phyloP scores from a whole-genome alignment of 2,797 vertebrate species.

The Karalla daura region DNA sequence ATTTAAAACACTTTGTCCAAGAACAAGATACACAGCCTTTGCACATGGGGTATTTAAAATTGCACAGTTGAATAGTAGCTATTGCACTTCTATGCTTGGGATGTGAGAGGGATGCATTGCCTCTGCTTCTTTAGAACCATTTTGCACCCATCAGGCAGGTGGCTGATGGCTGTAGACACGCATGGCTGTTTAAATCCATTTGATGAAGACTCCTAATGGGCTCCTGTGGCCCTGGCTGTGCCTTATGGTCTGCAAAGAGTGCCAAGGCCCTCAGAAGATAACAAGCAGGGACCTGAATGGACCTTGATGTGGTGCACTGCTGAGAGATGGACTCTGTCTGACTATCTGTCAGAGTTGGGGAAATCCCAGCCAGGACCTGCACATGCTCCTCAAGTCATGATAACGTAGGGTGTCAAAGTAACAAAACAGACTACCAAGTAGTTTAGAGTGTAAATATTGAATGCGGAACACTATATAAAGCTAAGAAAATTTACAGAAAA shows the following conservation, averaged over 20 bases:
- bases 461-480: no score
- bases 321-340: no score
- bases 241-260: slow-evolving; percentile 12
- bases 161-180: slow-evolving; percentile 1
- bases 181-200: background rate
- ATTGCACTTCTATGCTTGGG: no score
- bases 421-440: no score
- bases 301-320: background rate
- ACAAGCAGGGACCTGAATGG: background rate
- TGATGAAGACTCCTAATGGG: slow-evolving; percentile 15
- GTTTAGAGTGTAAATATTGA: no score
- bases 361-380: slow-evolving; percentile 7
- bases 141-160: background rate
- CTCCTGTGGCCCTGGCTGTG: slow-evolving; percentile 4
- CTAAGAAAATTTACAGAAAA: no score
- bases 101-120: background rate
- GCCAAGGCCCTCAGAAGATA: background rate
- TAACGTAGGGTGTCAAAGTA: background rate
- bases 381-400: slow-evolving; percentile 30
- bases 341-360: background rate
- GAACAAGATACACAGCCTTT: no score
- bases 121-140: background rate
- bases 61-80: no score
- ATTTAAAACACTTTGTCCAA: no score
- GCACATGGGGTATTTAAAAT: no score